Evolutionary conservation across 2,797 vertebrate species (phyloP).

Genomic region (Lagodon rhomboides): DNA sequence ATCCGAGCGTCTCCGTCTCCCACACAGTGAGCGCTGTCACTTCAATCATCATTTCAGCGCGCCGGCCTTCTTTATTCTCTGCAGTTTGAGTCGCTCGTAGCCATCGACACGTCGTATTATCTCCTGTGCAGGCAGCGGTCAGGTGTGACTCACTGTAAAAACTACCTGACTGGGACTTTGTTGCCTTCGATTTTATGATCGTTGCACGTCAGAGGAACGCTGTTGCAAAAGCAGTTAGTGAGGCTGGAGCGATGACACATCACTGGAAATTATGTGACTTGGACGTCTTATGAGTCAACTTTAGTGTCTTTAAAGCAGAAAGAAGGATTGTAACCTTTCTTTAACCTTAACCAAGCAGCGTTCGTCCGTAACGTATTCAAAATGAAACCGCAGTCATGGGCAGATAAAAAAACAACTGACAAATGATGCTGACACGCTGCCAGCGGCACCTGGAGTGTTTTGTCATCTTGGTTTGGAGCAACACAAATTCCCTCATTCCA

Average conservation of each 20-base stretch:
- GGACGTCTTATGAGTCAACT: not conserved
- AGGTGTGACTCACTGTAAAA: not conserved
- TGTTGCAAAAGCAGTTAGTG: constrained; percentile 14
- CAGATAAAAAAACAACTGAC: not conserved
- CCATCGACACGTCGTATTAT: not conserved
- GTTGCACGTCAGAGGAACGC: not conserved
- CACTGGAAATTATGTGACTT: not conserved
- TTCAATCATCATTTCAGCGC: constrained; percentile 41
- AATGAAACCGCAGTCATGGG: not conserved
- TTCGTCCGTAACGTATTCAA: not conserved
- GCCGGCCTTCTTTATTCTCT: not conserved
- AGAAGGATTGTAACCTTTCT: not conserved
- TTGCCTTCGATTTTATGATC: not conserved
- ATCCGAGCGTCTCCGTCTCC: constrained; percentile 39
- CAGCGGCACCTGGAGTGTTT: not conserved
- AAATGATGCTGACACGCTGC: not conserved
- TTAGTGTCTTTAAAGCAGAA: not conserved
- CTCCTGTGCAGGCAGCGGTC: not conserved
- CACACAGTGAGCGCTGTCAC: constrained; percentile 48
- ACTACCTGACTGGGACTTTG: not conserved
- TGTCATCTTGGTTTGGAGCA: not conserved
- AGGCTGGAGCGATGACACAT: not conserved
- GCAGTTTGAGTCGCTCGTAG: not conserved
- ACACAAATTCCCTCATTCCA: not conserved
- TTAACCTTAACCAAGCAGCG: not conserved